These are phyloP conservation scores for Tetramorium simillimum DNA, from an alignment of 1,140 invertebrate species.

Conservation along the genomic window DNA sequence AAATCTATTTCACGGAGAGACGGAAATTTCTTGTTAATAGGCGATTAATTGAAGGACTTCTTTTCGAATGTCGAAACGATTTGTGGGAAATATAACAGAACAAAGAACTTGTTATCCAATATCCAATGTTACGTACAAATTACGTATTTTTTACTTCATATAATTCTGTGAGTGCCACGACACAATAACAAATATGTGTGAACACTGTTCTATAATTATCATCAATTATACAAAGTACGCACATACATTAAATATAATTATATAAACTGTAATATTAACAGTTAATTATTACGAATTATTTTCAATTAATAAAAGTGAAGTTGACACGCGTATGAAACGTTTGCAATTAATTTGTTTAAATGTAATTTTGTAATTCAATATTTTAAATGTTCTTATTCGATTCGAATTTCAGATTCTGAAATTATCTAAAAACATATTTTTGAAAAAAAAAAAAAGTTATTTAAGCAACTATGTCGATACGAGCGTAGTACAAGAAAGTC, in stretches of 20 bases:
- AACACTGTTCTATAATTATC: background rate
- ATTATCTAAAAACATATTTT: background rate
- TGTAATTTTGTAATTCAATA: background rate
- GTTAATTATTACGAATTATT: background rate
- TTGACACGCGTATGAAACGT: background rate
- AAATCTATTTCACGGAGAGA: slow-evolving; percentile 15
- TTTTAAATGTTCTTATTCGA: background rate
- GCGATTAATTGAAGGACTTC: background rate
- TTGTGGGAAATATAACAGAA: background rate
- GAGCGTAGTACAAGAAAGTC: background rate
- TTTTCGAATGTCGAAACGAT: background rate
- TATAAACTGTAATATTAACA: background rate
- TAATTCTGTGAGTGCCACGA: background rate
- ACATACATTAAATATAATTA: background rate
- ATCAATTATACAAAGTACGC: background rate
- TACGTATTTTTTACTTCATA: background rate
- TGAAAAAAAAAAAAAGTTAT: background rate
- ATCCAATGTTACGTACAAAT: background rate
- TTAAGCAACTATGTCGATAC: background rate
- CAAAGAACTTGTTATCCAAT: background rate
- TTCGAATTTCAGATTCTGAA: background rate
- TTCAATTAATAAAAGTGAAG: background rate
- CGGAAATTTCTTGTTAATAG: background rate
- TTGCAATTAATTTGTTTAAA: background rate
- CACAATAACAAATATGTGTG: background rate